Evolutionary conservation across 2,797 vertebrate genomes (phyloP).

Genomic region (Cirrhinus molitorella): DNA sequence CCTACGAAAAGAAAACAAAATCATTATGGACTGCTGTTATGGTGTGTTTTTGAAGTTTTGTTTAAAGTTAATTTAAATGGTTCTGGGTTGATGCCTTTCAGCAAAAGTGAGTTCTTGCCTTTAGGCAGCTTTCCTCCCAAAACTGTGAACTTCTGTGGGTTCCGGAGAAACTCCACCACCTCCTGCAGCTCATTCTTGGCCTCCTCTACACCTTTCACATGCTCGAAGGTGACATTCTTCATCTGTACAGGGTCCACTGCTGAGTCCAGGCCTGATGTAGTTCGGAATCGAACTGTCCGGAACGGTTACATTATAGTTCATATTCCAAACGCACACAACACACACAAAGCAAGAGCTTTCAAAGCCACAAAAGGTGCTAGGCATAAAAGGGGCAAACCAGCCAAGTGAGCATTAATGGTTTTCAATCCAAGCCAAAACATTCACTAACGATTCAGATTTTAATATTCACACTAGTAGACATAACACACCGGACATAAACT

Average conservation of each 20-base stretch:
- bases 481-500: not conserved
- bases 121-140: slow-evolving; percentile 98
- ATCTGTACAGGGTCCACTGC: slow-evolving; percentile 95
- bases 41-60: not conserved
- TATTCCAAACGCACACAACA: slow-evolving; percentile 53
- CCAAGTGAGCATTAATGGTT: not conserved
- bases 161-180: slow-evolving; percentile 97
- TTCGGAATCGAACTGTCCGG: slow-evolving; percentile 93
- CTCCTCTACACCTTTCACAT: slow-evolving; percentile 97
- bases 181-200: slow-evolving; percentile 98
- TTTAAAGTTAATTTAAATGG: not conserved
- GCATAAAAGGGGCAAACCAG: not conserved
- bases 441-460: not conserved
- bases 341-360: not conserved
- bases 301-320: slow-evolving; percentile 81
- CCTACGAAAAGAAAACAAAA: slow-evolving; percentile 66
- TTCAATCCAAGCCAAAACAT: not conserved
- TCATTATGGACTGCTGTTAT: not conserved
- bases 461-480: not conserved
- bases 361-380: not conserved
- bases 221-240: slow-evolving; percentile 98
- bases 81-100: not conserved
- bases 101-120: slow-evolving; percentile 76
- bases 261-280: slow-evolving; percentile 94
- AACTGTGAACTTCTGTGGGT: slow-evolving; percentile 95